Conservation (phyloP, 2,113 vertebrate genomes). For the Anhinga anhinga region DNA sequence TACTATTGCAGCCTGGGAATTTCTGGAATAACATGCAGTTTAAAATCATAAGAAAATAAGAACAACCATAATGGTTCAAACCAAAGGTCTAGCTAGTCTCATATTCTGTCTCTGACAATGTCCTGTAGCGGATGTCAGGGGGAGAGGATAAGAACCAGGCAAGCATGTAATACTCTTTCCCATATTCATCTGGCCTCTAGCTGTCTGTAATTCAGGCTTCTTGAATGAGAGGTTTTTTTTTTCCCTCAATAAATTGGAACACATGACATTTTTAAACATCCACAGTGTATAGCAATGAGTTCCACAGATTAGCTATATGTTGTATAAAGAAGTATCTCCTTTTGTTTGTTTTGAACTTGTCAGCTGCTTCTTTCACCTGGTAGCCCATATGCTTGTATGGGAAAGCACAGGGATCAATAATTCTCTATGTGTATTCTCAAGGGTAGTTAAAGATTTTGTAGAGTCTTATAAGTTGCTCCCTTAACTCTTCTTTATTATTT, state of each 20-base stretch:
- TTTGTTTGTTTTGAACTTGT: neutral
- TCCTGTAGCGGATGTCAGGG: neutral
- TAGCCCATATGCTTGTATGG: neutral
- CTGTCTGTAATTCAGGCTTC: neutral
- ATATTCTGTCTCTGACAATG: neutral
- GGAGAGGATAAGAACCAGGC: conserved; percentile 8
- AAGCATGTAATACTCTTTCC: neutral
- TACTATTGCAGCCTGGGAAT: conserved; percentile 15
- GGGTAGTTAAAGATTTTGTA: neutral
- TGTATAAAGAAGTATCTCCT: neutral
- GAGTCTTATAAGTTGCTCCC: neutral
- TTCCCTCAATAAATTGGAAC: neutral
- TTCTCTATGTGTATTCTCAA: neutral
- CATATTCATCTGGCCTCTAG: neutral
- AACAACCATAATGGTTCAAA: conserved; percentile 3
- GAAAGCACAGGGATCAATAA: neutral
- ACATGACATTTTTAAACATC: conserved; percentile 1
- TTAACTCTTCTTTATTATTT: neutral
- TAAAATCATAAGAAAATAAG: conserved; percentile 62
- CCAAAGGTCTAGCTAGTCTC: neutral
- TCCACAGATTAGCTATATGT: neutral
- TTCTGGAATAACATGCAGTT: conserved; percentile 71
- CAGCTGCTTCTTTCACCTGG: neutral
- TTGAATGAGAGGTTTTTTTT: neutral
- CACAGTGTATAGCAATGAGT: neutral